Conservation (phyloP, 2,113 vertebrate genomes). For the Probosciger aterrimus region DNA sequence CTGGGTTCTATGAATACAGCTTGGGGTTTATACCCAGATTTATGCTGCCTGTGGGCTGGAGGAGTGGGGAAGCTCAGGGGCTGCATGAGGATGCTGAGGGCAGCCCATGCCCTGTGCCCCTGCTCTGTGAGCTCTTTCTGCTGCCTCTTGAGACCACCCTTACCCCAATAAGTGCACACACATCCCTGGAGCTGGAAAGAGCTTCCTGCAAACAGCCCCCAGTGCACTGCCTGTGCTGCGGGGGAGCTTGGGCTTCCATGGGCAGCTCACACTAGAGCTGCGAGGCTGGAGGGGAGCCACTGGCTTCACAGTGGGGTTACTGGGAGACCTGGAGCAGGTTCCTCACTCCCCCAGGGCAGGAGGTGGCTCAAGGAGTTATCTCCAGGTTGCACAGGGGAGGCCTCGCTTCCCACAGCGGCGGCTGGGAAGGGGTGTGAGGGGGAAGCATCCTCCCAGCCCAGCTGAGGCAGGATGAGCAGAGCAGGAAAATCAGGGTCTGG, state of each 20-base stretch:
- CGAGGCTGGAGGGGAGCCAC: background rate
- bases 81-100: background rate
- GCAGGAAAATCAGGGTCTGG: background rate
- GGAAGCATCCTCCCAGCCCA: background rate
- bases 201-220: background rate
- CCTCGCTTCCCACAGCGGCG: rapidly evolving
- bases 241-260: background rate
- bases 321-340: background rate
- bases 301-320: background rate
- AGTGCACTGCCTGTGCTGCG: rapidly evolving
- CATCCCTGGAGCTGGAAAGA: background rate
- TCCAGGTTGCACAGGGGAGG: background rate
- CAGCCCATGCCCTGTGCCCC: background rate
- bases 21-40: background rate
- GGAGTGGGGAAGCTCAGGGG: background rate
- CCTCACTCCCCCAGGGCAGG: background rate
- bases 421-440: background rate
- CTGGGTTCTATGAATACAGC: background rate
- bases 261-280: rapidly evolving
- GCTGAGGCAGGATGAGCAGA: background rate
- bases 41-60: background rate
- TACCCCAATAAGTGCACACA: rapidly evolving
- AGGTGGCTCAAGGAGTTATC: background rate
- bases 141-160: background rate
- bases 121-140: background rate